These are phyloP conservation scores for Crepidodera aurea DNA, from an alignment of 2,888 invertebrate genomes.

Conservation along the genomic window DNA sequence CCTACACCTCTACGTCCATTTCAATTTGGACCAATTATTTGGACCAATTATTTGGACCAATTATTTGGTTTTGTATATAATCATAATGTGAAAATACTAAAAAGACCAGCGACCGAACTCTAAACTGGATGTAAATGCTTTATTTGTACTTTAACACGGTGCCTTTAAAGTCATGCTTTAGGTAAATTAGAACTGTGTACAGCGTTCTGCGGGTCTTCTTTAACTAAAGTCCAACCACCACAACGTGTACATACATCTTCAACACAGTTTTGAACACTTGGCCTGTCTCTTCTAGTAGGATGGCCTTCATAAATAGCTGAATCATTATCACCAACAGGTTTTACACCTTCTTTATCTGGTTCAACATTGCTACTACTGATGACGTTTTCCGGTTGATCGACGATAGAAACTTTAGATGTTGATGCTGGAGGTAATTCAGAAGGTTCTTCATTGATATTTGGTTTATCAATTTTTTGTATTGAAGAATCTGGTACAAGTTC, in stretches of 20 bases:
- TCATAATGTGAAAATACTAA: no score
- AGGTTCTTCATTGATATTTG: not conserved
- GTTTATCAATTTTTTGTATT: not conserved
- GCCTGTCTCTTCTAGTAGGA: not conserved
- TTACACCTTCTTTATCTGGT: not conserved
- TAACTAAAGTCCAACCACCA: conserved; percentile 8
- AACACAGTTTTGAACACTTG: not conserved
- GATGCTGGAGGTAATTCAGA: not conserved
- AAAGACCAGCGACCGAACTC: no score
- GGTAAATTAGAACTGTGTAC: not conserved
- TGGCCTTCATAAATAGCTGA: conserved; percentile 4
- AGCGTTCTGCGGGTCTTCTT: not conserved
- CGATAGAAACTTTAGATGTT: not conserved
- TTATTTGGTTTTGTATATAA: no score
- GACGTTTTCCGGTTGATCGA: not conserved
- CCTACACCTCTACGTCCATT: no score
- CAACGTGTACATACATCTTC: conserved; percentile 8
- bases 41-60: no score
- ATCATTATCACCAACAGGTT: not conserved
- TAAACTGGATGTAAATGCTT: no score
- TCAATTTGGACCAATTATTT: no score
- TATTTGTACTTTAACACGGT: no score
- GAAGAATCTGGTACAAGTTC: not conserved
- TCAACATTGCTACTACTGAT: not conserved
- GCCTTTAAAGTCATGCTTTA: no score